phyloP scores from a whole-genome alignment of 2,113 vertebrate genomes.

The Channa maculata region DNA sequence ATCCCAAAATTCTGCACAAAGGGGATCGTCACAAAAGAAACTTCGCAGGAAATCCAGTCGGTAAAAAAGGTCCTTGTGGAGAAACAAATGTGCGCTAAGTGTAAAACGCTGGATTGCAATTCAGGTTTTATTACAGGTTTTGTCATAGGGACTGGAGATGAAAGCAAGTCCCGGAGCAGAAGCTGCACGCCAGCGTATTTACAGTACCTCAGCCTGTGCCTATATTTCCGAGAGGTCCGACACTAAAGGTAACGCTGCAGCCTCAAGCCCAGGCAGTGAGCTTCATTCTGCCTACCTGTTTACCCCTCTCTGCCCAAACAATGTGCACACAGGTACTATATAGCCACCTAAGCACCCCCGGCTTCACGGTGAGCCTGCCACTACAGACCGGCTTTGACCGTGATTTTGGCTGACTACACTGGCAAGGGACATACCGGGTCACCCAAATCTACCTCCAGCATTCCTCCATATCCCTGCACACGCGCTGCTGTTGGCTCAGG shows the following conservation, averaged over 20 bases:
- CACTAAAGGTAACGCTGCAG: conserved; percentile 49
- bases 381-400: conserved; percentile 64
- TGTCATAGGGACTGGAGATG: conserved; percentile 30
- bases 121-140: conserved; percentile 20
- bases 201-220: conserved; percentile 20
- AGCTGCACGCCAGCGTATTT: conserved; percentile 28
- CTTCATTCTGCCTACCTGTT: conserved; percentile 63
- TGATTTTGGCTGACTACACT: conserved; percentile 73
- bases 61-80: background rate
- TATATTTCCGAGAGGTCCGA: conserved; percentile 35
- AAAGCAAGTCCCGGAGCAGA: conserved; percentile 48
- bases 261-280: conserved; percentile 28
- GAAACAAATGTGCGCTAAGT: conserved; percentile 13
- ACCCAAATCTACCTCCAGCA: conserved; percentile 80
- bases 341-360: conserved; percentile 34
- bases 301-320: conserved; percentile 31
- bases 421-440: conserved; percentile 82
- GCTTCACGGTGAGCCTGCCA: conserved; percentile 39
- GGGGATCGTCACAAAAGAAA: conserved; percentile 65
- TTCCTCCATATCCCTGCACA: conserved; percentile 81
- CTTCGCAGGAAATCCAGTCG: conserved; percentile 64
- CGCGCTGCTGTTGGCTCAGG: conserved; percentile 63
- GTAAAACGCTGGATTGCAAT: conserved; percentile 12
- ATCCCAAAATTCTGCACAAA: conserved; percentile 69
- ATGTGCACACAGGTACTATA: conserved; percentile 59